Evolutionary conservation across 2,113 vertebrate genomes (phyloP).

Genomic region (Tinamus guttatus): DNA sequence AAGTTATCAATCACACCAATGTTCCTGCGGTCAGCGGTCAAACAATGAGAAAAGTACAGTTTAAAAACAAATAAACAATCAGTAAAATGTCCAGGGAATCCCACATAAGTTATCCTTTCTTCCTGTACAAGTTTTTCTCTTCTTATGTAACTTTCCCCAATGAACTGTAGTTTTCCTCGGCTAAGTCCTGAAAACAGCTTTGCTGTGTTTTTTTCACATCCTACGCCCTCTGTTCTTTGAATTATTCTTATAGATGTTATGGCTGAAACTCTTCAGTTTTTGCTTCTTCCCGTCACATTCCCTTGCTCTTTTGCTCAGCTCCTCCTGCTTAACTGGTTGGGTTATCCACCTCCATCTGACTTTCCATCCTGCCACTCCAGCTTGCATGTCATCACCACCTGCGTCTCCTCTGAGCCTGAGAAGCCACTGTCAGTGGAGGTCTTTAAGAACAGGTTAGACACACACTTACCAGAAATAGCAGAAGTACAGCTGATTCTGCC

Average conservation of each 20-base stretch:
- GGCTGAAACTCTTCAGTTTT: background rate
- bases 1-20: background rate
- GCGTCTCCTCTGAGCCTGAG: background rate
- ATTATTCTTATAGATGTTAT: background rate
- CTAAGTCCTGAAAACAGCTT: background rate
- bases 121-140: background rate
- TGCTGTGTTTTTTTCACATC: background rate
- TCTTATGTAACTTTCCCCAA: background rate
- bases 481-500: constrained; percentile 26
- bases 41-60: background rate
- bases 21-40: background rate
- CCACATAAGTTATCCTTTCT: background rate
- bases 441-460: constrained; percentile 16
- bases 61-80: background rate
- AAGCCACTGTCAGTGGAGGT: background rate
- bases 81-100: background rate
- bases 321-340: background rate
- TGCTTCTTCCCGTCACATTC: background rate
- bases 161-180: background rate
- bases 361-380: background rate
- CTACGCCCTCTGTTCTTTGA: background rate
- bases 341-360: background rate
- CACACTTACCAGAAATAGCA: constrained; percentile 45
- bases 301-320: background rate
- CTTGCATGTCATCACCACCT: background rate